Conservation (phyloP, 2,113 vertebrate genomes). For the Setophaga coronata region DNA sequence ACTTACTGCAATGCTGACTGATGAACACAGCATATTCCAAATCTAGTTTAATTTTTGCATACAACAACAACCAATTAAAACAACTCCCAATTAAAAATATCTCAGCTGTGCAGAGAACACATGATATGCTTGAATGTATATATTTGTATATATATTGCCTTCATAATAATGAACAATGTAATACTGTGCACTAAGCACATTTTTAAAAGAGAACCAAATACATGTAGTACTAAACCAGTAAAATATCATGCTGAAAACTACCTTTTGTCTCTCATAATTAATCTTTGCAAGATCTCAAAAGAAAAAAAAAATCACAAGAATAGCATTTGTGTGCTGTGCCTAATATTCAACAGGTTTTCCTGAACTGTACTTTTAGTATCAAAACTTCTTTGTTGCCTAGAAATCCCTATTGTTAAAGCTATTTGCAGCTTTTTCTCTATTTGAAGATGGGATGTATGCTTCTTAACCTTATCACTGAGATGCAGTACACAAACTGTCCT, state of each 20-base stretch:
- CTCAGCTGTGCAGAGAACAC: background rate
- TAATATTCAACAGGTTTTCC: background rate
- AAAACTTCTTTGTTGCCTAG: background rate
- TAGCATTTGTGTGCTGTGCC: background rate
- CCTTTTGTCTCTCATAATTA: background rate
- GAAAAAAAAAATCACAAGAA: background rate
- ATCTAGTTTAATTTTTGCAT: background rate
- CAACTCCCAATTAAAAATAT: background rate
- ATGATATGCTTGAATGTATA: background rate
- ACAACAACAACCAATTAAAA: background rate
- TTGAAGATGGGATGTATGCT: background rate
- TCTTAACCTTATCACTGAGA: background rate
- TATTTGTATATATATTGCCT: background rate
- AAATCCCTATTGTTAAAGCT: background rate
- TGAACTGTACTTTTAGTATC: background rate
- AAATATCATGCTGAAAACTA: background rate
- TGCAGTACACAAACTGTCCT: background rate
- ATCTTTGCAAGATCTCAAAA: background rate
- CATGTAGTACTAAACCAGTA: background rate
- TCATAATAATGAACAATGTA: background rate
- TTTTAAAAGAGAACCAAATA: background rate
- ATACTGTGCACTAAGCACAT: background rate
- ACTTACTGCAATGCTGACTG: background rate
- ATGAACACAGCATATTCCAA: background rate
- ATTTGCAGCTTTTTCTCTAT: background rate